Percentiles rank a stretch among this genome's conserved stretches.
Evolutionary conservation across 2,888 invertebrate genomes (phyloP).

Genomic region (Oxyscelio sp.): DNA sequence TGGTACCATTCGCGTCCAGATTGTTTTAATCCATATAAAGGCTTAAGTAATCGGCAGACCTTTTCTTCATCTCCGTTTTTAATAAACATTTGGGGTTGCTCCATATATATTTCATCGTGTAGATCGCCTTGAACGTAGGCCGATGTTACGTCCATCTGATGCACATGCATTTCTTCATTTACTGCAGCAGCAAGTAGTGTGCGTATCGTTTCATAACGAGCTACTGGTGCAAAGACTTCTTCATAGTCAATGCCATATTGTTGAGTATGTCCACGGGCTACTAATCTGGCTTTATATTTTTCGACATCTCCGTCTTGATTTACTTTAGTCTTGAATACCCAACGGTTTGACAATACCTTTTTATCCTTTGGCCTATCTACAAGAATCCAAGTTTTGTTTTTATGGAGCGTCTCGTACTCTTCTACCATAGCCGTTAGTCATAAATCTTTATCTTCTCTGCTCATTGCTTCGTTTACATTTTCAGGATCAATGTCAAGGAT

Average conservation of each 20-base stretch:
- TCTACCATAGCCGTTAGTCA: constrained; percentile 70
- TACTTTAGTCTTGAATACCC: constrained; percentile 68
- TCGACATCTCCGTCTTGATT: constrained; percentile 52
- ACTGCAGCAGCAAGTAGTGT: constrained; percentile 20
- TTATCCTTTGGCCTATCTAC: constrained; percentile 48
- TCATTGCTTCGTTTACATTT: not conserved
- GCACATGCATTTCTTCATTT: not conserved
- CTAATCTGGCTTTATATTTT: constrained; percentile 71
- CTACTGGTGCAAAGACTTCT: constrained; percentile 74
- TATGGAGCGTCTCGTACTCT: constrained; percentile 64
- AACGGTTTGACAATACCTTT: constrained; percentile 61
- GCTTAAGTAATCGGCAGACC: constrained; percentile 62
- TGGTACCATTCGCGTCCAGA: constrained; percentile 57
- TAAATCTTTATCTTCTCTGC: constrained; percentile 12
- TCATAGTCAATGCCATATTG: constrained; percentile 63
- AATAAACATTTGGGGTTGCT: constrained; percentile 61
- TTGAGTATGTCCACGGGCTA: constrained; percentile 71
- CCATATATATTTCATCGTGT: no score
- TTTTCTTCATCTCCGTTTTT: constrained; percentile 32
- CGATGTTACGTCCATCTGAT: constrained; percentile 39
- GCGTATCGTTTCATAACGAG: constrained; percentile 71
- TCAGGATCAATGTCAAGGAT: not conserved
- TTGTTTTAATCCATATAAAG: constrained; percentile 68
- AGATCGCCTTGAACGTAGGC: constrained; percentile 73
- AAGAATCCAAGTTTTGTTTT: constrained; percentile 69